Conservation (phyloP, 2,888 invertebrate species). For the Agonopterix subpropinquella region DNA sequence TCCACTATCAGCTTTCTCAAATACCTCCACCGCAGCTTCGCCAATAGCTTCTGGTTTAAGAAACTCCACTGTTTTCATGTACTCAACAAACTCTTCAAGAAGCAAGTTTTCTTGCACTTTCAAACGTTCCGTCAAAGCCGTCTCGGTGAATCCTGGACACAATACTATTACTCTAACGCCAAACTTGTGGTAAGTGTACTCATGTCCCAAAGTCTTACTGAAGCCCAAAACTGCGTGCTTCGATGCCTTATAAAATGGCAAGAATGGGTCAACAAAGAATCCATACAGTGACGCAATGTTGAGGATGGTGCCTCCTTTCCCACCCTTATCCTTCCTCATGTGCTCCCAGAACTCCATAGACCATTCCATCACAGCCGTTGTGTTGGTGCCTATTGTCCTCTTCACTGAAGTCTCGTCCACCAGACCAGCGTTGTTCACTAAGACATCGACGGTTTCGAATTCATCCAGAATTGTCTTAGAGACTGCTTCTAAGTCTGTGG, state of each 20-base stretch:
- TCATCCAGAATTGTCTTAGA: slow-evolving; percentile 35
- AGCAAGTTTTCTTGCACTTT: neutral
- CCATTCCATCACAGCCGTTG: slow-evolving; percentile 41
- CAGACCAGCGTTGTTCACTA: slow-evolving; percentile 64
- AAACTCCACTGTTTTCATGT: neutral
- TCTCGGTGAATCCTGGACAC: slow-evolving; percentile 72
- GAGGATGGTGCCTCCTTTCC: slow-evolving; percentile 78
- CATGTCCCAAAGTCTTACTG: slow-evolving; percentile 61
- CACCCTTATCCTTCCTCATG: slow-evolving; percentile 73
- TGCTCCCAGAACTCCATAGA: slow-evolving; percentile 73
- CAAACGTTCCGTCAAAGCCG: slow-evolving; percentile 23
- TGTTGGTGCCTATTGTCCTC: slow-evolving; percentile 49
- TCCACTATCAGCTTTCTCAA: slow-evolving; percentile 46
- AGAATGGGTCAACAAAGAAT: slow-evolving; percentile 57
- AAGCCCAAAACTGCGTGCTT: slow-evolving; percentile 75
- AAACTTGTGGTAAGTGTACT: slow-evolving; percentile 53
- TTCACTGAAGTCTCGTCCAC: slow-evolving; percentile 26
- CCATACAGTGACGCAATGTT: slow-evolving; percentile 79
- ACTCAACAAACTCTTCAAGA: neutral
- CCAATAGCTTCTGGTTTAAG: slow-evolving; percentile 23
- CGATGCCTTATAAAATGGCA: slow-evolving; percentile 77
- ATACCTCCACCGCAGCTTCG: slow-evolving; percentile 22
- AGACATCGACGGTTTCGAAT: slow-evolving; percentile 51
- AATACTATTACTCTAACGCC: slow-evolving; percentile 71
- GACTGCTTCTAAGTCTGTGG: slow-evolving; percentile 51